phyloP scores from a whole-genome alignment of 1,140 invertebrate species.

The Oscheius sp. region DNA sequence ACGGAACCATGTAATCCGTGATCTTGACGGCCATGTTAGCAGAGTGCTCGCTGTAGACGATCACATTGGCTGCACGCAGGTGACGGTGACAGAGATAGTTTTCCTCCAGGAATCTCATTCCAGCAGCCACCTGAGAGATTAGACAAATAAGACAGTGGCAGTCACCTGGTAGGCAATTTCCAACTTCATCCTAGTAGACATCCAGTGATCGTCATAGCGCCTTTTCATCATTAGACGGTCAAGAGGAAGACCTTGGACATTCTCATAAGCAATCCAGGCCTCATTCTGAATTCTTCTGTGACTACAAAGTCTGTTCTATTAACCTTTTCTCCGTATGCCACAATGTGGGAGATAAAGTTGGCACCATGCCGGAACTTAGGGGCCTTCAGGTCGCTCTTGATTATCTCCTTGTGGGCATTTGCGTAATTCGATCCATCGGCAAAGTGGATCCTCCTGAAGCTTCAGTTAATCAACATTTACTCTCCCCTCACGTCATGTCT shows the following conservation, averaged over 20 bases:
- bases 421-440: neutral
- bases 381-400: neutral
- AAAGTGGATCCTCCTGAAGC: neutral
- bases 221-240: neutral
- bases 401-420: neutral
- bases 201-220: neutral
- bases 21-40: neutral
- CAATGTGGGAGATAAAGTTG: neutral
- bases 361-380: neutral
- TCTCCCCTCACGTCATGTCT: neutral
- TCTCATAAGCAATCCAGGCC: neutral
- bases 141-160: no score
- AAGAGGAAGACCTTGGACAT: neutral
- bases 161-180: conserved; percentile 3
- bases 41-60: neutral
- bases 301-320: neutral
- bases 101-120: neutral
- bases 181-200: neutral
- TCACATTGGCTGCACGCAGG: neutral
- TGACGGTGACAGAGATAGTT: neutral
- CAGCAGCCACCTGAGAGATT: neutral
- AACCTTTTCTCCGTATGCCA: neutral
- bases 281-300: no score
- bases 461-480: neutral
- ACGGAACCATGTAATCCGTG: neutral